Percentiles rank a stretch among this genome's conserved stretches.
Conservation (phyloP, 2,113 vertebrate genomes). For the Anguilla japonica region DNA sequence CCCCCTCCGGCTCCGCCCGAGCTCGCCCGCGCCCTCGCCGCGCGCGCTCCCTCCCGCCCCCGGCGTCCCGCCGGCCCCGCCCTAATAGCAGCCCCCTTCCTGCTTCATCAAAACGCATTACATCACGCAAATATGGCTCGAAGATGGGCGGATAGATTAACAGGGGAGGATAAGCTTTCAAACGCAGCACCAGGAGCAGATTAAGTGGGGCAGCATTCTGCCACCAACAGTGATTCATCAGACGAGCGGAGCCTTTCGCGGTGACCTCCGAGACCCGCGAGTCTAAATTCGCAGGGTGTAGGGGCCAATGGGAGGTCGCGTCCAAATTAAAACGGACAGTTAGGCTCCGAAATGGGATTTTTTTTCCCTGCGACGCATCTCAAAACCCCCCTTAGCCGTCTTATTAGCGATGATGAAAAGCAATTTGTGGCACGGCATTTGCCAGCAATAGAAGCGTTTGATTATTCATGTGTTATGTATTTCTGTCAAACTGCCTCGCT, state of each 20-base stretch:
- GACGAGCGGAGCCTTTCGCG: constrained; percentile 43
- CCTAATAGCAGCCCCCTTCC: background rate
- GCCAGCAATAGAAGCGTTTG: background rate
- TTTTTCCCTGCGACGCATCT: background rate
- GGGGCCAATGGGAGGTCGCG: constrained; percentile 3
- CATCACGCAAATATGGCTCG: background rate
- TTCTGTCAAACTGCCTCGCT: too few relatives aligned
- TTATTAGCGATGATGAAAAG: background rate
- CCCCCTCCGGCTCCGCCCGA: too few relatives aligned
- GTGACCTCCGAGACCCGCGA: constrained; percentile 47
- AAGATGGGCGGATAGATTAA: background rate
- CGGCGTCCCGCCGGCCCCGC: background rate
- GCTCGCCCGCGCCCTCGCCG: background rate
- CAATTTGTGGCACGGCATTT: background rate
- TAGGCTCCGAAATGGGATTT: background rate
- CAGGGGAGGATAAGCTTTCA: background rate
- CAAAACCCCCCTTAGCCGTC: background rate
- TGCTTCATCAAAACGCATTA: background rate
- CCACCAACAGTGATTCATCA: constrained; percentile 44
- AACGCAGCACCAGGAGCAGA: constrained; percentile 17
- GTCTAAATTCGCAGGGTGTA: background rate
- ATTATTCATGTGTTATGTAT: too few relatives aligned
- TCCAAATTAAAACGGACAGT: background rate
- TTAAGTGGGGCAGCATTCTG: constrained; percentile 25
- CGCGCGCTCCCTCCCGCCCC: background rate